These are phyloP conservation scores for Scomber colias DNA, from an alignment of 2,113 vertebrate species.

Conservation along the genomic window DNA sequence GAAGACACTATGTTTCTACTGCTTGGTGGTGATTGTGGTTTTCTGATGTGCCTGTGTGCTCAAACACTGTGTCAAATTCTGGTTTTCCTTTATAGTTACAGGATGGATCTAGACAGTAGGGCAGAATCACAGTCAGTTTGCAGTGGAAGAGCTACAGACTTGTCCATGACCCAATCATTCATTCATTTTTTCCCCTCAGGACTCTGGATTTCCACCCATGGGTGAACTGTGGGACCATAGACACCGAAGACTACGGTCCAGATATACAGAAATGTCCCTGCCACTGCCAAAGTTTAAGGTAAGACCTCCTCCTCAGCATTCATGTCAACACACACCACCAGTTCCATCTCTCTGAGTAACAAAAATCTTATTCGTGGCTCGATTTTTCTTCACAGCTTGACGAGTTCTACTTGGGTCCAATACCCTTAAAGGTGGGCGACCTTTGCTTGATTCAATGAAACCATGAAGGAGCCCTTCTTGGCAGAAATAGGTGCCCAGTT, in stretches of 20 bases:
- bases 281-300: constrained; percentile 96
- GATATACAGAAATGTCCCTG: constrained; percentile 90
- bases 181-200: constrained; percentile 73
- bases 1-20: no score
- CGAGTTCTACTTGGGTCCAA: constrained; percentile 93
- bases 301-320: neutral
- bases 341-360: neutral
- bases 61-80: neutral
- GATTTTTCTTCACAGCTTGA: constrained; percentile 84
- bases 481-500: constrained; percentile 96
- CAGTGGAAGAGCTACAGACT: constrained; percentile 97
- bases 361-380: neutral
- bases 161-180: constrained; percentile 90
- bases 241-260: constrained; percentile 91
- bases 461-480: constrained; percentile 93
- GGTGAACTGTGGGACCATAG: constrained; percentile 91
- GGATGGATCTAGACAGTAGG: constrained; percentile 94
- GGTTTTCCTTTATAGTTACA: constrained; percentile 81
- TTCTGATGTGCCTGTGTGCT: no score
- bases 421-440: constrained; percentile 95
- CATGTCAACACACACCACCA: neutral
- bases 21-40: no score
- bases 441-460: constrained; percentile 94
- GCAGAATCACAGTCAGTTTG: constrained; percentile 91
- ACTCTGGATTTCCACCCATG: constrained; percentile 90